These are phyloP conservation scores for Rhizomys pruinosus DNA, from an alignment of 2,113 vertebrate species.

Conservation along the genomic window DNA sequence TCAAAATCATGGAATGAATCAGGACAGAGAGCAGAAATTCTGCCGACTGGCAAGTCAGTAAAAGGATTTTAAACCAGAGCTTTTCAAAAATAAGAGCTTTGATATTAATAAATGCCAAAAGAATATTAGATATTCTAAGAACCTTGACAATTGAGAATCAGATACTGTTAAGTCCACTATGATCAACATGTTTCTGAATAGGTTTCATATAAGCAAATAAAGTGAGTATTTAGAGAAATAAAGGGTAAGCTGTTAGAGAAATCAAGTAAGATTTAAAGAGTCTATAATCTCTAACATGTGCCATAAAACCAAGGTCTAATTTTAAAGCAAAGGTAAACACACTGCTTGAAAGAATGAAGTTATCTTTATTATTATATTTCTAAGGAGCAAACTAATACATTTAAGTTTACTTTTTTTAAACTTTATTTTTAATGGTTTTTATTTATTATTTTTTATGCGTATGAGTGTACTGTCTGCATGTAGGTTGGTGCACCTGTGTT, in stretches of 20 bases:
- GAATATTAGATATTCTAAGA: slow-evolving; percentile 52
- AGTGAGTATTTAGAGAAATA: not conserved
- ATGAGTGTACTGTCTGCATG: too few relatives aligned
- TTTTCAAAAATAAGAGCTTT: slow-evolving; percentile 39
- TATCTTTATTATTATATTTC: slow-evolving; percentile 48
- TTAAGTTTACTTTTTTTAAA: not conserved
- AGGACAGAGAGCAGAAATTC: slow-evolving; percentile 25
- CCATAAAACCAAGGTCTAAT: slow-evolving; percentile 54
- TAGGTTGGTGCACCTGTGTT: too few relatives aligned
- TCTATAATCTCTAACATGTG: slow-evolving; percentile 46
- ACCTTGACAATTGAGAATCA: slow-evolving; percentile 4
- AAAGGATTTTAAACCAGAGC: slow-evolving; percentile 36
- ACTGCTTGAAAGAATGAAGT: slow-evolving; percentile 55
- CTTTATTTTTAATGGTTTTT: slow-evolving; percentile 43
- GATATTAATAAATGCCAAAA: not conserved
- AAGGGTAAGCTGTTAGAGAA: slow-evolving; percentile 15
- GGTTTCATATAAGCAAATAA: slow-evolving; percentile 46
- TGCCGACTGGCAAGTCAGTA: not conserved
- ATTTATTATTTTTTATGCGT: too few relatives aligned
- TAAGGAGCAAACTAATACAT: slow-evolving; percentile 21
- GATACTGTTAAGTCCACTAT: slow-evolving; percentile 10
- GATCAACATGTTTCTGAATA: not conserved
- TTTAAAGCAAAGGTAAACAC: slow-evolving; percentile 32
- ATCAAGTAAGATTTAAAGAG: slow-evolving; percentile 40
- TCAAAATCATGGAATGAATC: not conserved